phyloP scores from a whole-genome alignment of 2,113 vertebrate genomes.

The Pao palembangensis region DNA sequence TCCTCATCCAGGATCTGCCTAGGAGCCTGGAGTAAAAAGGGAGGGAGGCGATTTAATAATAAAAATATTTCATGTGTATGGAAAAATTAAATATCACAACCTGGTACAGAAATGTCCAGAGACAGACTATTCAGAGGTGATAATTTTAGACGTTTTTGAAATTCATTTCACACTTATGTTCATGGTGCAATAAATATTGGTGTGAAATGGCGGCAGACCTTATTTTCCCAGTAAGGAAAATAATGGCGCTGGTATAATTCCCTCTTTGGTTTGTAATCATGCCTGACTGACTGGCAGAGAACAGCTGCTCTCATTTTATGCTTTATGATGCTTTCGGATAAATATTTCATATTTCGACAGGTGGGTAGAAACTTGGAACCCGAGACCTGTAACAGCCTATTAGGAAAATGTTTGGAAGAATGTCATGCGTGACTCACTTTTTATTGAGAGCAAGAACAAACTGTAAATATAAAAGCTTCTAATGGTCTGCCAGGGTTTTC shows the following conservation, averaged over 20 bases:
- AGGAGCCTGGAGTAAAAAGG: conserved; percentile 72
- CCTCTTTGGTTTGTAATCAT: neutral
- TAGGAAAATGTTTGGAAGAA: neutral
- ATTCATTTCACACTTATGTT: no score
- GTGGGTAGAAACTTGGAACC: neutral
- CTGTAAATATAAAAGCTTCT: neutral
- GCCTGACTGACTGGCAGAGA: neutral
- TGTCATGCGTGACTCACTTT: neutral
- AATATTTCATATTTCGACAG: neutral
- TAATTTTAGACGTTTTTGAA: no score
- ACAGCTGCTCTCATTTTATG: neutral
- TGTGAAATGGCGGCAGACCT: no score
- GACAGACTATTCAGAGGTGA: no score
- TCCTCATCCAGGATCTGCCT: conserved; percentile 88
- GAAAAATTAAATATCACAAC: no score
- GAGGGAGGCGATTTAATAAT: neutral
- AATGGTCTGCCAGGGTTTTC: no score
- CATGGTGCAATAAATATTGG: no score
- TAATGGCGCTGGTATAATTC: no score
- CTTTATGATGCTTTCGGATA: neutral
- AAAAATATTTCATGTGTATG: no score
- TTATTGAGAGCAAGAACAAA: neutral
- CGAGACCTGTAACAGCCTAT: neutral
- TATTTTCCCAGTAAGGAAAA: no score
- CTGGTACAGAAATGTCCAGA: no score